These are phyloP conservation scores for Stomatorhinus ivindoensis DNA, from an alignment of 2,113 vertebrate genomes.

Conservation along the genomic window DNA sequence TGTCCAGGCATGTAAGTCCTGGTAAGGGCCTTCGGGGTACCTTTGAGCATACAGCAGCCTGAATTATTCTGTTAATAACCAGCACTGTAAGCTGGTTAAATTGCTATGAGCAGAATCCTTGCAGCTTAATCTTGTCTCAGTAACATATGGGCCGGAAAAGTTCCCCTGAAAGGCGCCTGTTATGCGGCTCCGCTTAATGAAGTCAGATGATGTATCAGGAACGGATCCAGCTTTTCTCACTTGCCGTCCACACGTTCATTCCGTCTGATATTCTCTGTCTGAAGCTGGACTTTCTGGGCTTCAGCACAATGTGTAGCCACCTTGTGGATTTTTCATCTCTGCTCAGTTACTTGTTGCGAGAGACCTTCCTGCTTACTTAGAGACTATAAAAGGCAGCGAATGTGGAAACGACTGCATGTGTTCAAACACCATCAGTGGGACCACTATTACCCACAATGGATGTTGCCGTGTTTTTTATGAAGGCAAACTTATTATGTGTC, in stretches of 20 bases:
- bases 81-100: background rate
- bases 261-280: background rate
- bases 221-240: background rate
- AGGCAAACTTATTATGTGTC: background rate
- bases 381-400: background rate
- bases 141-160: background rate
- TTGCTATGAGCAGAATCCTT: background rate
- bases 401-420: background rate
- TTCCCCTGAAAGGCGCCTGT: background rate
- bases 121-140: background rate
- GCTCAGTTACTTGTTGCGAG: background rate
- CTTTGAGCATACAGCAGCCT: background rate
- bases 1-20: background rate
- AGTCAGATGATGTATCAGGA: background rate
- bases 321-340: background rate
- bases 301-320: background rate
- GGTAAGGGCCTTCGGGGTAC: background rate
- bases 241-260: background rate
- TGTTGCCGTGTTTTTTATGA: background rate
- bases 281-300: background rate
- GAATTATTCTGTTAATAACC: background rate
- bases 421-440: background rate
- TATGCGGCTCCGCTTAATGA: background rate
- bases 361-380: background rate
- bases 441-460: background rate